Conservation (phyloP, 2,113 vertebrate species). For the Corythornis vintsioides region DNA sequence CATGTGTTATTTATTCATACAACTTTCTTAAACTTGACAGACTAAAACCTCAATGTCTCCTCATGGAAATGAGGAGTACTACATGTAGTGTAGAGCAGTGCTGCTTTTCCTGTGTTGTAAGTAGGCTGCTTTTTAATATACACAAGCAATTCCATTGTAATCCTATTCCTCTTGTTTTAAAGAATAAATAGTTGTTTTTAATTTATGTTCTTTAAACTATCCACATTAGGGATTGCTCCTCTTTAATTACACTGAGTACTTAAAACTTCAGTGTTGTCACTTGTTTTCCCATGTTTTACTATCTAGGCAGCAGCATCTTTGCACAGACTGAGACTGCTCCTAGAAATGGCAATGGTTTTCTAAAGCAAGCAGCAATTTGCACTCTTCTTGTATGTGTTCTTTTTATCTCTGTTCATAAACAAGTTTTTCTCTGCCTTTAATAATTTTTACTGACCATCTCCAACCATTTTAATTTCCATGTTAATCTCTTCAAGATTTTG, state of each 20-base stretch:
- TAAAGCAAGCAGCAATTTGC: not conserved
- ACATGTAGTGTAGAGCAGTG: not conserved
- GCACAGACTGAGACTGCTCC: not conserved
- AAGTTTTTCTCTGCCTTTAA: slow-evolving; percentile 16
- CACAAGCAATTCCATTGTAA: not conserved
- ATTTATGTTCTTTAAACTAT: not conserved
- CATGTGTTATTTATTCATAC: not conserved
- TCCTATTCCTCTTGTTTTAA: not conserved
- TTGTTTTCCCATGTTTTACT: not conserved
- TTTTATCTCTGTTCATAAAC: not conserved
- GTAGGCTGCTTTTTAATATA: not conserved
- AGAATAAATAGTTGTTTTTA: not conserved
- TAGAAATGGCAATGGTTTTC: not conserved
- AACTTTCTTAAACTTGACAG: not conserved
- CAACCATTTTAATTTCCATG: not conserved
- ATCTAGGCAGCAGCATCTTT: not conserved
- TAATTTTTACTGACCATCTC: not conserved
- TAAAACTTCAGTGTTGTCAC: not conserved
- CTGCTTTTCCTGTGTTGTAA: not conserved
- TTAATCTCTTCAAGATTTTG: not conserved
- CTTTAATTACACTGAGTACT: not conserved
- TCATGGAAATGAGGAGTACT: not conserved
- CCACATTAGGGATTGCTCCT: not conserved
- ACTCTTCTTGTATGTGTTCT: not conserved
- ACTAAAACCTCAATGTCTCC: not conserved